Evolutionary conservation across 2,113 vertebrate genomes (phyloP).

Genomic region (Pomatorhinus ruficollis): DNA sequence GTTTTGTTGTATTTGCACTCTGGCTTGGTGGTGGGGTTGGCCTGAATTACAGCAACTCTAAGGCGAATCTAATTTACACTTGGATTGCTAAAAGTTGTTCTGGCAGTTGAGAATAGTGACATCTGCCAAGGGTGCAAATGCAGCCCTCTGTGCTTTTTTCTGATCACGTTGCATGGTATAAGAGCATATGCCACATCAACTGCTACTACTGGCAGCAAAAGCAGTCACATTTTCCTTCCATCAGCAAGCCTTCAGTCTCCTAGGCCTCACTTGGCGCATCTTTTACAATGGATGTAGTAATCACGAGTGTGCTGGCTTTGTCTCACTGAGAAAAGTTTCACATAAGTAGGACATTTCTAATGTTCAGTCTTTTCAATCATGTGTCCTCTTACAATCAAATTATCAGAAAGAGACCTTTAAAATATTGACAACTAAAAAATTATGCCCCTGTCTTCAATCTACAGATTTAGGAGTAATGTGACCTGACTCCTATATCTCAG

Average conservation of each 20-base stretch:
- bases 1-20: neutral
- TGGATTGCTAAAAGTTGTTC: slow-evolving; percentile 6
- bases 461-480: neutral
- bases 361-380: neutral
- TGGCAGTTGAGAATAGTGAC: neutral
- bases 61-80: slow-evolving; percentile 29
- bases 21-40: neutral
- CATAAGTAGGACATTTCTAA: neutral
- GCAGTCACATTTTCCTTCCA: neutral
- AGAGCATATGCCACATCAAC: neutral
- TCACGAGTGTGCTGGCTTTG: neutral
- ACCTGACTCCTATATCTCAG: neutral
- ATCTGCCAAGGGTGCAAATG: slow-evolving; percentile 33
- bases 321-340: neutral
- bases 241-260: neutral
- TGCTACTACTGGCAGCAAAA: neutral
- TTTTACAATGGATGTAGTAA: neutral
- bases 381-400: neutral
- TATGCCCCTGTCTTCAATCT: neutral
- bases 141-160: neutral
- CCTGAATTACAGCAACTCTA: neutral
- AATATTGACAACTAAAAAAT: neutral
- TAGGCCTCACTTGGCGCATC: neutral
- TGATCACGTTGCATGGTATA: neutral
- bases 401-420: neutral